Conservation (phyloP, 2,888 invertebrate genomes). For the Limnephilus rhombicus region DNA sequence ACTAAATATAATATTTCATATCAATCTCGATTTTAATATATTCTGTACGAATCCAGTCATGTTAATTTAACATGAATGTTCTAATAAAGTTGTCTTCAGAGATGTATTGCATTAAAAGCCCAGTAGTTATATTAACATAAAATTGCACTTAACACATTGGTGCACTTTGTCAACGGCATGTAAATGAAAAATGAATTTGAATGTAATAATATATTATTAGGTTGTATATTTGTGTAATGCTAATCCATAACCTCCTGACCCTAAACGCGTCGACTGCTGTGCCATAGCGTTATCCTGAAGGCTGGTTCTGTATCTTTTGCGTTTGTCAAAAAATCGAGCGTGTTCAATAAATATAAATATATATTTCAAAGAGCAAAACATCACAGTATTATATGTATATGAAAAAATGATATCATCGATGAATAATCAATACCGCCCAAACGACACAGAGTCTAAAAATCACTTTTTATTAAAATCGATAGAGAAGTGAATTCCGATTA, state of each 20-base stretch:
- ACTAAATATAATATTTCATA: not conserved
- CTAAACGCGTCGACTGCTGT: not conserved
- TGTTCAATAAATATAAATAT: not conserved
- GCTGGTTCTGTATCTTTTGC: not conserved
- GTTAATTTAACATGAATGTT: not conserved
- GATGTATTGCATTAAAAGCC: not conserved
- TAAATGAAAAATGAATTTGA: not conserved
- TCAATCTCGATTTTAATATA: not conserved
- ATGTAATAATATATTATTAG: not conserved
- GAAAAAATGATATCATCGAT: not conserved
- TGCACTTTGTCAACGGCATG: not conserved
- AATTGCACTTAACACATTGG: not conserved
- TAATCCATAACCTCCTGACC: not conserved
- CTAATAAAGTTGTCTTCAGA: not conserved
- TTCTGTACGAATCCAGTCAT: not conserved
- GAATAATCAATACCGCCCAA: not conserved
- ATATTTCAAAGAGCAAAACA: not conserved
- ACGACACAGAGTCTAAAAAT: no score
- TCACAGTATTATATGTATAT: not conserved
- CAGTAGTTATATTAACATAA: not conserved
- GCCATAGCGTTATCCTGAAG: not conserved
- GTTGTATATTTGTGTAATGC: not conserved
- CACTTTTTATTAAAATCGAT: no score
- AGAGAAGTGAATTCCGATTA: no score
- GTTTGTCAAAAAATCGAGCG: not conserved